Percentiles rank a stretch among this genome's conserved stretches.
Conservation (phyloP, 1,140 invertebrate genomes). For the Lasioglossum baleicum region DNA sequence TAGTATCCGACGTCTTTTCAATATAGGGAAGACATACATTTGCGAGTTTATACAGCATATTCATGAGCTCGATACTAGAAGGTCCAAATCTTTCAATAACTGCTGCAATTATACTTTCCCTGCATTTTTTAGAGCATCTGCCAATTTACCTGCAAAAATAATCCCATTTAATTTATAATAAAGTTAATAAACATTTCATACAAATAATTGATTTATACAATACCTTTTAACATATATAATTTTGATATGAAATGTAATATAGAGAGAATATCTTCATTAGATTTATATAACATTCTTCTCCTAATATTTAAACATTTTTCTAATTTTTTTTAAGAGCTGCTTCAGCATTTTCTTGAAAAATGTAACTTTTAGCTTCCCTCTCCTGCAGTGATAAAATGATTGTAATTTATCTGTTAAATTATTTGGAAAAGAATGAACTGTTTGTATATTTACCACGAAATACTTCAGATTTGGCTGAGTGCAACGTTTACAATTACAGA, state of each 20-base stretch:
- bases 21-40: slow-evolving; percentile 73
- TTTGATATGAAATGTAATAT: slow-evolving; percentile 44
- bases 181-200: background rate
- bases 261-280: slow-evolving; percentile 33
- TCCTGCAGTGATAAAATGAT: no score
- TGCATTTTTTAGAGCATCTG: slow-evolving; percentile 75
- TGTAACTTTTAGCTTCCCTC: no score
- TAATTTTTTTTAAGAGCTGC: no score
- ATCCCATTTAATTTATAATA: background rate
- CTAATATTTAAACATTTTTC: no score
- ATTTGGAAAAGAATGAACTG: no score
- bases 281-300: no score
- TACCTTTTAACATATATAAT: slow-evolving; percentile 79
- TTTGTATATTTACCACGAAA: no score
- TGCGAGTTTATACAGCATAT: slow-evolving; percentile 81
- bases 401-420: no score
- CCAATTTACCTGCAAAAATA: slow-evolving; percentile 70
- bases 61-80: slow-evolving; percentile 81
- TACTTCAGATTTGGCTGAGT: no score
- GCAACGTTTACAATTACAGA: no score
- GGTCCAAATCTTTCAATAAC: slow-evolving; percentile 80
- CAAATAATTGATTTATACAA: slow-evolving; percentile 37
- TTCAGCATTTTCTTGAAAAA: no score
- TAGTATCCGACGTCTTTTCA: no score
- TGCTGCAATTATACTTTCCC: slow-evolving; percentile 77